phyloP scores from a whole-genome alignment of 37 sponge, comb jelly and placozoan species.

The Hormiphora californensis region DNA sequence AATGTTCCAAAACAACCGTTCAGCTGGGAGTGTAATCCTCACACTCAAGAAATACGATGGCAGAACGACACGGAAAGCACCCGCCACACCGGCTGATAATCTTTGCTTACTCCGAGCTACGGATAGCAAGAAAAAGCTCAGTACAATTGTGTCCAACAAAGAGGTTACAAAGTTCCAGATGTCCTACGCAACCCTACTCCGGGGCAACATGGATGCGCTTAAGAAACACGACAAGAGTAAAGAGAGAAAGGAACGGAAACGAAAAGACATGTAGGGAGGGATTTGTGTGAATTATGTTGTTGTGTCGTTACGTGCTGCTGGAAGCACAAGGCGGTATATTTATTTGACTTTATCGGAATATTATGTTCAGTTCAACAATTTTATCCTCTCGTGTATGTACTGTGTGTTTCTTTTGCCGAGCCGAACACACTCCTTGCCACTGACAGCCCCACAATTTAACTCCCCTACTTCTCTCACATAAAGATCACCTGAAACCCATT shows the following conservation, averaged over 20 bases:
- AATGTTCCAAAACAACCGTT: constrained; percentile 51
- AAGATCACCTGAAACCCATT: no score
- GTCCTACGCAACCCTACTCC: constrained; percentile 19
- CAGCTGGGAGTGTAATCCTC: constrained; percentile 8
- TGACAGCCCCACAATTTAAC: no score
- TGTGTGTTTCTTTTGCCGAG: no score
- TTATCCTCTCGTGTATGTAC: no score
- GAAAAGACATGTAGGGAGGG: constrained; percentile 35
- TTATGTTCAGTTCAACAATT: no score
- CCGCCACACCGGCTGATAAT: background rate
- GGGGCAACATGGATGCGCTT: constrained; percentile 36
- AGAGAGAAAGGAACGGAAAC: constrained; percentile 23
- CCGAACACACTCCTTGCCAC: no score
- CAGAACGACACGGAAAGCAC: constrained; percentile 6
- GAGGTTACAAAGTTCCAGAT: constrained; percentile 49
- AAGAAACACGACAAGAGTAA: constrained; percentile 53
- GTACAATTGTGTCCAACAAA: constrained; percentile 18
- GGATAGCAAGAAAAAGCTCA: constrained; percentile 33
- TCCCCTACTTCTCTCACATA: no score
- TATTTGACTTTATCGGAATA: no score
- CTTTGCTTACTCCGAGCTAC: constrained; percentile 23
- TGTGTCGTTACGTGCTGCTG: no score
- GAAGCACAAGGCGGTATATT: no score
- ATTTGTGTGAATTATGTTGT: no score
- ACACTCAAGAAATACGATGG: constrained; percentile 31